phyloP scores from a whole-genome alignment of 2,888 invertebrate species.

The Steinernema hermaphroditum region DNA sequence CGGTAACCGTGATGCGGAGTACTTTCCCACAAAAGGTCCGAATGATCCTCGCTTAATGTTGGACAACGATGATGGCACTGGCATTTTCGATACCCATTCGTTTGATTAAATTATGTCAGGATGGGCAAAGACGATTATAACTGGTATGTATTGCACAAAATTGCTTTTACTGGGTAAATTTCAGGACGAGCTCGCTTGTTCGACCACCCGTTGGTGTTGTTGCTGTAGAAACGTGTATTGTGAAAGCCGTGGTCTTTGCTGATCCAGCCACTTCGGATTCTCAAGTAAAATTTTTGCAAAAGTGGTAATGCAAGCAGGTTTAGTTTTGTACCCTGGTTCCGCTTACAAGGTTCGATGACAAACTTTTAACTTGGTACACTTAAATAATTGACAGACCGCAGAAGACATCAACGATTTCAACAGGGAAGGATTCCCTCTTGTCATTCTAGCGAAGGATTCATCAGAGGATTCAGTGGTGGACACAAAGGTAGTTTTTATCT shows the following conservation, averaged over 20 bases:
- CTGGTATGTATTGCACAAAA: slow-evolving; percentile 60
- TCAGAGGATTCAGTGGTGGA: slow-evolving; percentile 98
- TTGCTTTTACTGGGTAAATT: slow-evolving; percentile 14
- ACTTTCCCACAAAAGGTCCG: slow-evolving; percentile 84
- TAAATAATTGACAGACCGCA: slow-evolving; percentile 77
- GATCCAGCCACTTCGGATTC: slow-evolving; percentile 98
- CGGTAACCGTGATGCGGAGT: slow-evolving; percentile 72
- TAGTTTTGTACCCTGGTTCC: slow-evolving; percentile 93
- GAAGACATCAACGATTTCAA: slow-evolving; percentile 97
- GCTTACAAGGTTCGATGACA: slow-evolving; percentile 78
- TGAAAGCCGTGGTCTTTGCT: slow-evolving; percentile 90
- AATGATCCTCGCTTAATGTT: slow-evolving; percentile 94
- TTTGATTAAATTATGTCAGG: slow-evolving; percentile 85
- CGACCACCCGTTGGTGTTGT: slow-evolving; percentile 92
- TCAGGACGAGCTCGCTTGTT: slow-evolving; percentile 84
- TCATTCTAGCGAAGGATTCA: slow-evolving; percentile 99
- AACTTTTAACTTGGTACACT: neutral
- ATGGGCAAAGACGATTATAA: slow-evolving; percentile 95
- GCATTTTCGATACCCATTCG: slow-evolving; percentile 84
- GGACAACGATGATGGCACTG: slow-evolving; percentile 82
- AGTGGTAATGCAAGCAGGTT: slow-evolving; percentile 78
- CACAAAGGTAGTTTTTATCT: slow-evolving; percentile 79
- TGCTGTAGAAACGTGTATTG: slow-evolving; percentile 92
- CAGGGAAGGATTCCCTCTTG: slow-evolving; percentile 86
- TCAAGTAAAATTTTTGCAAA: too few relatives aligned